Percentiles rank a stretch among this genome's conserved stretches.
phyloP scores from a whole-genome alignment of 1,140 invertebrate species.

The Tetragnatha versicolor region DNA sequence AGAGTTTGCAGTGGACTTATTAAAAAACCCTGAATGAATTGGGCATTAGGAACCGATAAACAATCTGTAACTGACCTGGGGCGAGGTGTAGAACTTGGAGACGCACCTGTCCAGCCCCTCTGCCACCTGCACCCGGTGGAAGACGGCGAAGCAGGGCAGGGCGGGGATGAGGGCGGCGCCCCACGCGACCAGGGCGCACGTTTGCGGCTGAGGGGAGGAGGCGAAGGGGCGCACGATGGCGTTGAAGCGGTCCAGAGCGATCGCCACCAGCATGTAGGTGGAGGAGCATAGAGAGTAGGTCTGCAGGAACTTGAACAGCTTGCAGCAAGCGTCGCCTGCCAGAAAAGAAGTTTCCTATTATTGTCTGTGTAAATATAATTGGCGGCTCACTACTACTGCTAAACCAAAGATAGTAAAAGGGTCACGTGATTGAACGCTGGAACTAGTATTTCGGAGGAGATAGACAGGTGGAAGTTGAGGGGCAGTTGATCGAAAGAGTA shows the following conservation, averaged over 20 bases:
- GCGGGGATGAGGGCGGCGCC: slow-evolving; percentile 39
- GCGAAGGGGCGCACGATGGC: slow-evolving; percentile 64
- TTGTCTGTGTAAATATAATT: too few relatives aligned
- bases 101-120: slow-evolving; percentile 10
- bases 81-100: slow-evolving; percentile 45
- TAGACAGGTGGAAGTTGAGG: too few relatives aligned
- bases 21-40: too few relatives aligned
- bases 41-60: too few relatives aligned
- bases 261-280: slow-evolving; percentile 65
- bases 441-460: too few relatives aligned
- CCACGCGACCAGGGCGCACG: slow-evolving; percentile 38
- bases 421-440: too few relatives aligned
- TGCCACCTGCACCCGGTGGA: slow-evolving; percentile 9
- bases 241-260: slow-evolving; percentile 65
- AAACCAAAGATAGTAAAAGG: too few relatives aligned
- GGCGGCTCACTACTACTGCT: too few relatives aligned
- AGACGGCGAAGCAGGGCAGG: slow-evolving; percentile 40
- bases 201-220: background rate
- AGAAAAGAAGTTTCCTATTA: too few relatives aligned
- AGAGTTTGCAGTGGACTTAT: too few relatives aligned
- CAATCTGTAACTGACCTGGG: too few relatives aligned
- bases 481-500: too few relatives aligned
- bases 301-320: slow-evolving; percentile 63
- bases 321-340: slow-evolving; percentile 62
- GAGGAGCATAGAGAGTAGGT: slow-evolving; percentile 64